These are phyloP conservation scores for Osmerus mordax DNA, from an alignment of 2,113 vertebrate genomes.

Conservation along the genomic window DNA sequence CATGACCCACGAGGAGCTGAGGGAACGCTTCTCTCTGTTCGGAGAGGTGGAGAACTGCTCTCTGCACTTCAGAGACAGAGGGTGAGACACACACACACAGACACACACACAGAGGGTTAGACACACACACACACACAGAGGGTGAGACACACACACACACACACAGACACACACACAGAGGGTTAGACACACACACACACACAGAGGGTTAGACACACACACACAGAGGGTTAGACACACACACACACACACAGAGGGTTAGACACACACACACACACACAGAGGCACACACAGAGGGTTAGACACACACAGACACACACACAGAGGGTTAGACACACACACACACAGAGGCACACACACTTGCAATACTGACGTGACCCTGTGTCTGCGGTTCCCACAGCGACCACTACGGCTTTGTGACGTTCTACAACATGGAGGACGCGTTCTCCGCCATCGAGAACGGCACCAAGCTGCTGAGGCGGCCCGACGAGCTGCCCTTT, in stretches of 20 bases:
- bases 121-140: too few relatives aligned
- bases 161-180: slow-evolving; percentile 59
- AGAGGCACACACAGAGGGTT: slow-evolving; percentile 67
- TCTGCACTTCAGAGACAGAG: slow-evolving; percentile 82
- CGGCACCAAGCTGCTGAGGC: slow-evolving; percentile 77
- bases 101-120: too few relatives aligned
- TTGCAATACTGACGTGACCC: neutral
- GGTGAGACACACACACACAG: slow-evolving; percentile 41
- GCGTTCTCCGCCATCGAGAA: slow-evolving; percentile 90
- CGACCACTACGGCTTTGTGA: slow-evolving; percentile 92
- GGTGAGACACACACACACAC: too few relatives aligned
- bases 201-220: neutral
- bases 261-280: neutral
- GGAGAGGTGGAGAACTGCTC: slow-evolving; percentile 91
- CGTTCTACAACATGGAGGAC: slow-evolving; percentile 84
- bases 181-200: slow-evolving; percentile 40
- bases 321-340: neutral
- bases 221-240: too few relatives aligned
- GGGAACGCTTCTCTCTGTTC: slow-evolving; percentile 84
- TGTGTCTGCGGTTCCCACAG: slow-evolving; percentile 51
- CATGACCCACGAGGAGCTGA: slow-evolving; percentile 85
- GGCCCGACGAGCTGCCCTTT: slow-evolving; percentile 84
- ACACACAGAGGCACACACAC: too few relatives aligned
- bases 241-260: too few relatives aligned
- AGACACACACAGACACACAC: neutral